Base-by-base conservation (phyloP, 2,888 invertebrate species). In the Arenicola marina region DNA sequence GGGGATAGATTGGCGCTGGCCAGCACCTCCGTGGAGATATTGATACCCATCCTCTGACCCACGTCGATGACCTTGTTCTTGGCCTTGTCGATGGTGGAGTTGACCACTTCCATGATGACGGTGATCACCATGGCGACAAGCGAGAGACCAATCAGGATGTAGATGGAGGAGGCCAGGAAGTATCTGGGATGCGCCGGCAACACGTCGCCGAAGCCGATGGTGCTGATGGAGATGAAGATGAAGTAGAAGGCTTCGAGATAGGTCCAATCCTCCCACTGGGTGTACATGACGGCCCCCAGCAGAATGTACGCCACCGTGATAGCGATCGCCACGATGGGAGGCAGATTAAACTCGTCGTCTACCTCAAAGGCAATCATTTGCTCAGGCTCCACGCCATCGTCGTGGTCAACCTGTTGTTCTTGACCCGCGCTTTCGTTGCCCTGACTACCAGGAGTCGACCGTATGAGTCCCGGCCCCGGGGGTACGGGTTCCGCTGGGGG, bases 41-140 rank as follows among this genome's bases (percentile, higher is more conserved):
- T 53, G 33, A 53, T 32, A 15, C 53, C 53, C 33, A 53, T 53
- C 33, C 32, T 53, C 32, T 53, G 29, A 7, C 53, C 53, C 29
- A 32, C 53, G 34, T 59, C 43, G 31, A 59, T 34, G 33, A 78
- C 72, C 34, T 69, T 72, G 4, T 69, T 68, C 63, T 72, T 73
- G 7, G 77, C 77, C 59, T 65, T 73, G 38, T 68, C 68, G 18
- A 76, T 73, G 26, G 75, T 76, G 44, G 56, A 57, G 26, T 32
- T 57, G 15, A 70, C 65, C 7, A 62, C 65, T 43, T 75, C 79
- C 63, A 81, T 77, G 0, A 96, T 93, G 21, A 97, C 95, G 78
- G 57, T 96, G 75, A 98, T 93, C 83, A 94, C 93, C 95, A 97
- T 96, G 71, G 96, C 94, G 56, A 96, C 96, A 26, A 98, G 86